phyloP scores from a whole-genome alignment of 2,113 vertebrate species.

The Clarias magur region DNA sequence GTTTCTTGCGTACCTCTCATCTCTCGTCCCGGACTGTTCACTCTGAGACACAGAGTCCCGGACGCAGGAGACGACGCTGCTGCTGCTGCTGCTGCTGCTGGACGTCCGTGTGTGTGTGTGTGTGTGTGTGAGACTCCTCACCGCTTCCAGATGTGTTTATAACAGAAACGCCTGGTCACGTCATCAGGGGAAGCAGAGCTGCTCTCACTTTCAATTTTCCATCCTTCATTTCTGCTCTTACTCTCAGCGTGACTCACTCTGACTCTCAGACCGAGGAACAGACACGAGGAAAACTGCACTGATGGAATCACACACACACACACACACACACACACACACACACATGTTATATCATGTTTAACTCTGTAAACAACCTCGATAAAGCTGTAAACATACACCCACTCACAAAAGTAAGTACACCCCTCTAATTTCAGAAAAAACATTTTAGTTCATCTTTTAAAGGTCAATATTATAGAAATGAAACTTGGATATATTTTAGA shows the following conservation, averaged over 20 bases:
- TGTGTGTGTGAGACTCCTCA: constrained; percentile 10
- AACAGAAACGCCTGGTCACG: background rate
- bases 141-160: constrained; percentile 53
- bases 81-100: background rate
- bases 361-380: background rate
- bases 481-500: too few species aligned
- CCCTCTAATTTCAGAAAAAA: too few species aligned
- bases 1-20: constrained; percentile 28
- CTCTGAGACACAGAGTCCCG: background rate
- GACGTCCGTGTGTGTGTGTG: constrained; percentile 15
- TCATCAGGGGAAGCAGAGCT: background rate
- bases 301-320: background rate
- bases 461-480: too few species aligned
- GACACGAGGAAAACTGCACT: background rate
- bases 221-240: constrained; percentile 4
- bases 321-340: too few species aligned
- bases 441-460: too few species aligned
- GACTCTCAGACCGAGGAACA: background rate
- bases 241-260: background rate
- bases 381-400: too few species aligned
- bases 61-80: background rate
- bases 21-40: background rate
- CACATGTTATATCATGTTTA: background rate
- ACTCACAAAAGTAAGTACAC: too few species aligned
- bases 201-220: background rate